Conservation (phyloP, 2,113 vertebrate species). For the Proterorhinus semilunaris region DNA sequence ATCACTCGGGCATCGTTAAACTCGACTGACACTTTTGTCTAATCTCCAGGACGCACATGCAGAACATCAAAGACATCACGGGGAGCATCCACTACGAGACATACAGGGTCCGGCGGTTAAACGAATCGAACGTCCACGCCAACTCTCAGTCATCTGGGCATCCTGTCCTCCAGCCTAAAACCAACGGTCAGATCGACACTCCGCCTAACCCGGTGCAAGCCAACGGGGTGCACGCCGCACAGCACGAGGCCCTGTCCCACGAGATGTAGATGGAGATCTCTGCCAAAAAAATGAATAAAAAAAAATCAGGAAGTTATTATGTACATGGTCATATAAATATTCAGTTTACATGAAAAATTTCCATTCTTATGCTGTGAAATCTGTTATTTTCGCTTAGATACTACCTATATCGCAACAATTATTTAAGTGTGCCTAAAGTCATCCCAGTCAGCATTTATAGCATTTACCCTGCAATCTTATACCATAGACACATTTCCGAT, state of each 20-base stretch:
- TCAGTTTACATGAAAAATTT: constrained; percentile 44
- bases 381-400: constrained; percentile 14
- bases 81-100: constrained; percentile 96
- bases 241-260: constrained; percentile 82
- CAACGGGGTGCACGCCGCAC: constrained; percentile 75
- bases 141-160: constrained; percentile 64
- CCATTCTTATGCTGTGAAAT: constrained; percentile 52
- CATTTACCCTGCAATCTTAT: neutral
- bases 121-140: constrained; percentile 78
- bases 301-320: constrained; percentile 28
- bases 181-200: constrained; percentile 76
- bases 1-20: neutral
- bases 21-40: neutral
- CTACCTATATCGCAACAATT: constrained; percentile 30
- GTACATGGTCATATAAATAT: constrained; percentile 26
- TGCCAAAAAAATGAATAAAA: neutral
- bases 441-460: neutral
- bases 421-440: constrained; percentile 13
- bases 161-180: constrained; percentile 42
- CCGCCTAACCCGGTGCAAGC: constrained; percentile 62
- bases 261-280: constrained; percentile 83
- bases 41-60: constrained; percentile 92
- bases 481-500: neutral
- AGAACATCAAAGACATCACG: constrained; percentile 99
- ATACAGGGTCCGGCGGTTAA: constrained; percentile 92